These are phyloP conservation scores for Stenchaetothrips biformis DNA, from an alignment of 2,888 invertebrate genomes.

Conservation along the genomic window DNA sequence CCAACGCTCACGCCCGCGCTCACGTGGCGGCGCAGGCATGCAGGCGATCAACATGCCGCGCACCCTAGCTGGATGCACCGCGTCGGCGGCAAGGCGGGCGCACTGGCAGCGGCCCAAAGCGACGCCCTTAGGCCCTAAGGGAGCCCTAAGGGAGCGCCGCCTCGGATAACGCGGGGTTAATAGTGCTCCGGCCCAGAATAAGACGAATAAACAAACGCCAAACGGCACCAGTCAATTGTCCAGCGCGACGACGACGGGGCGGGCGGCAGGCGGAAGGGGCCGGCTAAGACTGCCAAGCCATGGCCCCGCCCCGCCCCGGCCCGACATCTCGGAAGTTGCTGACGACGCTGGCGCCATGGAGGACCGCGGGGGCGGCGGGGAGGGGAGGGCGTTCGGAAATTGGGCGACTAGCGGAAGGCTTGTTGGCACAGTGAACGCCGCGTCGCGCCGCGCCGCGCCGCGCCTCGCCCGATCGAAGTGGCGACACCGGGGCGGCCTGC, in stretches of 20 bases:
- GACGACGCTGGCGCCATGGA: background rate
- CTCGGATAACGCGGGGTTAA: background rate
- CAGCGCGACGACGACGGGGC: background rate
- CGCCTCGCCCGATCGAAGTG: background rate
- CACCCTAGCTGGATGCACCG: background rate
- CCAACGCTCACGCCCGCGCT: background rate
- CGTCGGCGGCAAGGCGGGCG: no score
- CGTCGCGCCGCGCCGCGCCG: background rate
- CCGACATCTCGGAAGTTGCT: background rate
- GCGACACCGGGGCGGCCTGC: background rate
- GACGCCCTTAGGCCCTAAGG: background rate
- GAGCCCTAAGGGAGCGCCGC: background rate
- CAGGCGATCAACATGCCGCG: background rate
- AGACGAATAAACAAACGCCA: background rate
- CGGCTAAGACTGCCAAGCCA: background rate
- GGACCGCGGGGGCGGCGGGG: background rate
- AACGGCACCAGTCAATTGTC: background rate
- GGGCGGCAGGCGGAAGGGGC: background rate
- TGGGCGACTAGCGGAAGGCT: slow-evolving; percentile 15
- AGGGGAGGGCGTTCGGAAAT: background rate
- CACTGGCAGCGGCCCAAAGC: background rate
- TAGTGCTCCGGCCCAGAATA: background rate
- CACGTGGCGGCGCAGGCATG: background rate
- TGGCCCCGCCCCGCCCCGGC: background rate
- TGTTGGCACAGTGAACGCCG: background rate